Base-by-base conservation (phyloP, 2,888 invertebrate genomes). In the Hydrotaea diabolus region DNA sequence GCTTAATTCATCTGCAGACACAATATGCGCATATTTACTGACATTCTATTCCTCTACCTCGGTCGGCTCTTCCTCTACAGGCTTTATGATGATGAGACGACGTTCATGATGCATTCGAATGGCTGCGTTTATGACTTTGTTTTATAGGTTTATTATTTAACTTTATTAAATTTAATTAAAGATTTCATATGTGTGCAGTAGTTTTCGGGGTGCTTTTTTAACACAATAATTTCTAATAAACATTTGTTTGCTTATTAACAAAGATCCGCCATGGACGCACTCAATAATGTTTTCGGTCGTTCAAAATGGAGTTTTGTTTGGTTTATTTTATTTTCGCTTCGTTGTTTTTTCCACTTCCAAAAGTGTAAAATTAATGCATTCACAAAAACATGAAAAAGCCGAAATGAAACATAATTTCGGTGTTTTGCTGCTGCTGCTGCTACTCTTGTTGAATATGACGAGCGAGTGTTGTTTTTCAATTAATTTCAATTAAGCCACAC, bases 81-180 rank as follows among this genome's bases (percentile, higher is more conserved):
- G 49, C n/a, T 15, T 49, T 13, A 2, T 15, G 49, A 49, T 15
- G 49, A 43, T 43, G 43, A 49, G 49, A 43, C 9, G 43, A 49
- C 1, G 49, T n/a, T 49, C 23, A 5, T 66, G 66, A 66, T 66
- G 66, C 69, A 46, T 43, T 69, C 46, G 46, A 69, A 69, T 46
- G 21, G 69, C 1, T 46, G 46, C 17, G 69, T 69, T 69, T 59
- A 62, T 74, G 46, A 62, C 74, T 62, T 62, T 59, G 59, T 74
- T 74, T 74, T 74, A 74, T 62, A 59, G 43, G 62, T 74, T 59
- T 74, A 74, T 74, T 74, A 74, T 80, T 78, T 78, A 46, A 84
- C 80, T 84, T 80, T 84, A 84, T 84, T 84, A 84, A 84, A 84
- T 84, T 84, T 81, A 84, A 84, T 84, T 84, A 84, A 81, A 81